A percentile compares a stretch with the other conserved stretches of the same genome.
Conservation (phyloP, 2,113 vertebrate genomes). For the Salminus brasiliensis region DNA sequence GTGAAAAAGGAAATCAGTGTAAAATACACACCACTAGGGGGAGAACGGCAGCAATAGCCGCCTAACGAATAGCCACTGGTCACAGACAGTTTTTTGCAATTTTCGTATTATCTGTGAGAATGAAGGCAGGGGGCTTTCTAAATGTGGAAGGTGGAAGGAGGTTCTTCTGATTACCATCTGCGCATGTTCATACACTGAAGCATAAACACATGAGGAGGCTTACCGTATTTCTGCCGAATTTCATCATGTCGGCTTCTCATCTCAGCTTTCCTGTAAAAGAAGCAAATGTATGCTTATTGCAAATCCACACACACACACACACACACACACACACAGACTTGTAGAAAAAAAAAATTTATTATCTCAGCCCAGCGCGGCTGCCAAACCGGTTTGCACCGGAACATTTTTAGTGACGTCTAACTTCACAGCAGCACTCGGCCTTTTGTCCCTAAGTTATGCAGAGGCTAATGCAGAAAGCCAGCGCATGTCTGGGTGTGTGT, state of each 20-base stretch:
- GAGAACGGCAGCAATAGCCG: background rate
- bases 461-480: background rate
- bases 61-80: background rate
- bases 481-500: background rate
- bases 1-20: background rate
- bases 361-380: background rate
- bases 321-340: background rate
- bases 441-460: slow-evolving; percentile 20
- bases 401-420: slow-evolving; percentile 2
- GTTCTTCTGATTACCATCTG: no score
- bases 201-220: slow-evolving; percentile 23
- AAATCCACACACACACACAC: slow-evolving; percentile 9
- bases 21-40: slow-evolving; percentile 5
- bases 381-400: slow-evolving; percentile 38
- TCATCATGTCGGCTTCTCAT: slow-evolving; percentile 92
- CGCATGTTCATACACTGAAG: background rate
- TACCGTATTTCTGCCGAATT: slow-evolving; percentile 95
- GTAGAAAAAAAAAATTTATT: background rate
- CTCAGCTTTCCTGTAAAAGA: slow-evolving; percentile 81
- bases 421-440: background rate
- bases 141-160: no score
- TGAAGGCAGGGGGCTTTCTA: background rate
- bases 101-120: background rate
- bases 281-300: slow-evolving; percentile 37
- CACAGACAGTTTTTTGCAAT: background rate